Evolutionary conservation across 37 sponge, comb jelly and placozoan genomes (phyloP).

Genomic region (Ianthella basta): DNA sequence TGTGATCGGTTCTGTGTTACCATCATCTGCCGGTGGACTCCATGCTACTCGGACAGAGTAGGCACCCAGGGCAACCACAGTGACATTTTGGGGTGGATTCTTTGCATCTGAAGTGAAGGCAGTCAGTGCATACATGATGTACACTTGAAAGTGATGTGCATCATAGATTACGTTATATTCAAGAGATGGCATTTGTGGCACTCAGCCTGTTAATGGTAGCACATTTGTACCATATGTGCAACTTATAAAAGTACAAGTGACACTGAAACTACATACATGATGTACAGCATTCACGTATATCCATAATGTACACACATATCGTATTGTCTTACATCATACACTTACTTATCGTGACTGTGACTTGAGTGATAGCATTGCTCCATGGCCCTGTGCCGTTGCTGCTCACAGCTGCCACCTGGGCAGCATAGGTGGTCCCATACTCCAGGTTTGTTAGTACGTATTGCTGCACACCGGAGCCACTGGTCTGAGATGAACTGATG

Average conservation of each 20-base stretch:
- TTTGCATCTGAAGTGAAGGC: background rate
- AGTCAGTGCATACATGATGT: too few relatives aligned
- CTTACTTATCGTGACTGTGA: background rate
- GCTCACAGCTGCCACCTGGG: constrained; percentile 16
- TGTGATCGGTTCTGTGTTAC: background rate
- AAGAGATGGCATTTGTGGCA: too few relatives aligned
- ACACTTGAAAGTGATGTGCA: too few relatives aligned
- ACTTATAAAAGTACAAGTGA: too few relatives aligned
- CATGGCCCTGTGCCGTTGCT: constrained; percentile 29
- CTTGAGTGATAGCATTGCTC: background rate
- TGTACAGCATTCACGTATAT: too few relatives aligned
- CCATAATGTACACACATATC: too few relatives aligned
- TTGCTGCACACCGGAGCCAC: too few relatives aligned
- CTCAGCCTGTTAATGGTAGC: too few relatives aligned
- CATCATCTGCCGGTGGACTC: background rate
- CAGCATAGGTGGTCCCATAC: background rate
- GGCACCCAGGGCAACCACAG: background rate
- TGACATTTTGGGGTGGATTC: constrained; percentile 14
- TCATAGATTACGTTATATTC: too few relatives aligned
- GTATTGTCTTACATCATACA: too few relatives aligned
- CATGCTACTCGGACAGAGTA: background rate
- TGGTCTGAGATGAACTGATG: background rate
- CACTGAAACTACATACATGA: too few relatives aligned
- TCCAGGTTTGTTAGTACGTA: background rate
- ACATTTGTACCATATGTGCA: too few relatives aligned